Evolutionary conservation across 1,140 invertebrate genomes (phyloP).

Genomic region (Manduca sexta): DNA sequence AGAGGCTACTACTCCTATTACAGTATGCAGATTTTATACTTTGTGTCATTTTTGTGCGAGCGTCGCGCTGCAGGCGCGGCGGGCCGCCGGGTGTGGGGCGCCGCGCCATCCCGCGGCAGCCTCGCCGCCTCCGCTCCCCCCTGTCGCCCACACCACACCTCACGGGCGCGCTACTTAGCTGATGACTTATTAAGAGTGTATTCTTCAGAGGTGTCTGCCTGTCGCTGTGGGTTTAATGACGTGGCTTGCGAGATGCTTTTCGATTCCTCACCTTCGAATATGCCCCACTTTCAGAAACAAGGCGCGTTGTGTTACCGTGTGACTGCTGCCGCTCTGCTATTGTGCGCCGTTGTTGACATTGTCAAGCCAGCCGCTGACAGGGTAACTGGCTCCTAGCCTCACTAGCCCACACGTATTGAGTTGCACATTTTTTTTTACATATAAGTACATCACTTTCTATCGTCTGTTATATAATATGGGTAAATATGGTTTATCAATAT

Average conservation of each 20-base stretch:
- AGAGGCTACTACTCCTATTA: slow-evolving; percentile 56
- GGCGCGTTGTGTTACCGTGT: too few relatives aligned
- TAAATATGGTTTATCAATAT: too few relatives aligned
- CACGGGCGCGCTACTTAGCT: slow-evolving; percentile 63
- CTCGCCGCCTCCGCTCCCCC: slow-evolving; percentile 12
- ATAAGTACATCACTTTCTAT: too few relatives aligned
- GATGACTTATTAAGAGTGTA: slow-evolving; percentile 72
- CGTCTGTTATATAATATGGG: too few relatives aligned
- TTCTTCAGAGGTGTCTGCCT: slow-evolving; percentile 69
- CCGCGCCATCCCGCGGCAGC: slow-evolving; percentile 17
- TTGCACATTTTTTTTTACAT: too few relatives aligned
- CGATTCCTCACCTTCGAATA: slow-evolving; percentile 27
- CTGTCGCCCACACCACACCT: slow-evolving; percentile 29
- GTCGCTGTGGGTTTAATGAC: slow-evolving; percentile 61
- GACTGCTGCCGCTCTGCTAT: too few relatives aligned
- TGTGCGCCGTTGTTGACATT: too few relatives aligned
- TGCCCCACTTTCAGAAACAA: slow-evolving; percentile 24
- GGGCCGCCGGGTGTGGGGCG: slow-evolving; percentile 22
- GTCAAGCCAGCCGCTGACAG: too few relatives aligned
- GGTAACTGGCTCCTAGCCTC: too few relatives aligned
- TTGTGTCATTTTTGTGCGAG: slow-evolving; percentile 64
- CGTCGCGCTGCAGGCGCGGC: slow-evolving; percentile 19
- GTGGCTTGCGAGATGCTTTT: slow-evolving; percentile 33
- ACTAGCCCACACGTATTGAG: too few relatives aligned
- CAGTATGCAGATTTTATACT: slow-evolving; percentile 68